Base-by-base conservation (phyloP, 2,113 vertebrate species). In the Hemiscyllium ocellatum region DNA sequence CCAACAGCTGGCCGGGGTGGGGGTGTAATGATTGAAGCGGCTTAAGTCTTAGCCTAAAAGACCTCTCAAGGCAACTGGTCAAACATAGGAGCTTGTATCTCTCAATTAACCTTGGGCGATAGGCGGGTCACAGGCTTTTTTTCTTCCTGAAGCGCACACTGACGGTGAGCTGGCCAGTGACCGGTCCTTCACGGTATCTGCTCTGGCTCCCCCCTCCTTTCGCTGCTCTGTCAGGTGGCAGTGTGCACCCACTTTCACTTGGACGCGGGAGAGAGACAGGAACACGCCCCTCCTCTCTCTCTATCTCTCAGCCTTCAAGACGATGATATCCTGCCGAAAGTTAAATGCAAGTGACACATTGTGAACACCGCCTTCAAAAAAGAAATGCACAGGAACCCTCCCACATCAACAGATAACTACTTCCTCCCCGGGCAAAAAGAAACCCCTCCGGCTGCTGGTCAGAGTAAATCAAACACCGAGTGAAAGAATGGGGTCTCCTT, bases 91-190 rank as follows among this genome's bases (percentile, higher is more conserved):
- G 69, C 69, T 50, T 72, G 91, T 52, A 52, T 26, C 33, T 95
- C 42, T 29, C 69, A 95, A 95, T 95, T 95, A 76, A 95, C 47
- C 94, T 72, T 68, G 50, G 33, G 22, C 68, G 37, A 72, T 95
- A 33, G 17, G 52, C 37, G 68, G 94, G 94, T 95, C 94, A 76
- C 42, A 33, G 69, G 42, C 42, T 37, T 42, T 47, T 13, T 68
- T 29, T 70, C 29, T 37, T 4, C 56, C 61, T 5, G 89, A 47
- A 37, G 50, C 22, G 70, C 66, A 72, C 65, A 69, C n/a, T 61
- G 56, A 61, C 56, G 12, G 56, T 61, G 12, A 61, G 56, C 7
- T 61, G 12, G 56, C 12, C 56, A 61, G 17, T 22, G 50, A 3
- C 93, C 52, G 47, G 42, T 37, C 47, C 37, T 26, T 68, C 65